phyloP scores from a whole-genome alignment of 2,888 invertebrate genomes.

The Temnothorax ravouxi region DNA sequence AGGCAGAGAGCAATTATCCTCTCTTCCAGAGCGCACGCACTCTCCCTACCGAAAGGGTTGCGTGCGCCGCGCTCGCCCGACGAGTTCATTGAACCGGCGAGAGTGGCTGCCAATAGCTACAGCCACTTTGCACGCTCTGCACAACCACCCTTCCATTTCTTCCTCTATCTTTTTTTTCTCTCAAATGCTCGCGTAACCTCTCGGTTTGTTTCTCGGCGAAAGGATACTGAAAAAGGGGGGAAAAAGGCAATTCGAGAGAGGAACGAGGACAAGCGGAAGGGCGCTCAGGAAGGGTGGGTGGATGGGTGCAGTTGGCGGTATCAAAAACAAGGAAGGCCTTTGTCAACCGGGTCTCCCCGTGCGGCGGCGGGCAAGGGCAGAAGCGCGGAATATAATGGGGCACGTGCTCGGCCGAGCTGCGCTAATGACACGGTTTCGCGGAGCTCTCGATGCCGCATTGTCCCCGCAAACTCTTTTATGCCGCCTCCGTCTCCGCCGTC shows the following conservation, averaged over 20 bases:
- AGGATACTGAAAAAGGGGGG: background rate
- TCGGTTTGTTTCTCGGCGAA: constrained; percentile 58
- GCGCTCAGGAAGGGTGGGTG: constrained; percentile 19
- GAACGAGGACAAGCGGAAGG: constrained; percentile 10
- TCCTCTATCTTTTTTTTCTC: background rate
- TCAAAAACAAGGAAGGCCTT: constrained; percentile 75
- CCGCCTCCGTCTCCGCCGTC: constrained; percentile 35
- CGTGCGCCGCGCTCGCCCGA: constrained; percentile 46
- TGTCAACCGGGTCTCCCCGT: constrained; percentile 63
- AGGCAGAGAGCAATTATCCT: constrained; percentile 55
- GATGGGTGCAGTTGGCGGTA: constrained; percentile 42
- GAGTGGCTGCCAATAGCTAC: constrained; percentile 32
- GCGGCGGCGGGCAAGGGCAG: constrained; percentile 35
- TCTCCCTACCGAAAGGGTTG: constrained; percentile 59
- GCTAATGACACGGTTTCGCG: constrained; percentile 78
- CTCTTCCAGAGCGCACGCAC: constrained; percentile 22
- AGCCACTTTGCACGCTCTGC: constrained; percentile 3
- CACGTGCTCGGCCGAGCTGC: constrained; percentile 74
- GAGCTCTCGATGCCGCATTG: constrained; percentile 73
- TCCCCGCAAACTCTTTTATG: constrained; percentile 55
- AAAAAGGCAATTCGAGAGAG: background rate
- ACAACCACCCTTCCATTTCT: constrained; percentile 17
- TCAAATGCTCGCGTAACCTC: constrained; percentile 53
- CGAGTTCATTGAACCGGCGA: constrained; percentile 54
- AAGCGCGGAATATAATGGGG: constrained; percentile 75